Conservation (phyloP, 2,888 invertebrate species). For the Ferrisia virgata region DNA sequence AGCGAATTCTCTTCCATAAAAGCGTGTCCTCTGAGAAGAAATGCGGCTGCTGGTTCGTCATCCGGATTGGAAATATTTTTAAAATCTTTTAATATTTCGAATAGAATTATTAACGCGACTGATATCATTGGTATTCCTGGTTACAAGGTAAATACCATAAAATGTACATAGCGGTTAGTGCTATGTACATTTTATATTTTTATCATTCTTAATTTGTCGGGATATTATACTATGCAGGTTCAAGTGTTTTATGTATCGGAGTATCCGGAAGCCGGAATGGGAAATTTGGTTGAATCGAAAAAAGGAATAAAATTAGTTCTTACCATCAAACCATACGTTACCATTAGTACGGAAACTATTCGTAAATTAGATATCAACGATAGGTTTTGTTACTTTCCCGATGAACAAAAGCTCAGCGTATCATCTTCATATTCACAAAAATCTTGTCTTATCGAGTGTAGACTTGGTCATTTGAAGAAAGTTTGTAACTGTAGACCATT, state of each 20-base stretch:
- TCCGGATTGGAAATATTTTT: conserved; percentile 50
- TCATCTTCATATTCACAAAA: conserved; percentile 49
- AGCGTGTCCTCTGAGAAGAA: conserved; percentile 48
- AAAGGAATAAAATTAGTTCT: conserved; percentile 49
- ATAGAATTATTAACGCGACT: conserved; percentile 48
- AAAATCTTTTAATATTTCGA: conserved; percentile 47
- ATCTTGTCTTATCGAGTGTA: conserved; percentile 51
- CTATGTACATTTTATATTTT: not conserved
- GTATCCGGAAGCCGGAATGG: conserved; percentile 51
- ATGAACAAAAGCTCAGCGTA: conserved; percentile 48
- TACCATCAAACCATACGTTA: conserved; percentile 50
- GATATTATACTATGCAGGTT: too few species aligned
- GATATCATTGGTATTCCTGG: conserved; percentile 48
- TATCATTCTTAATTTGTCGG: not conserved
- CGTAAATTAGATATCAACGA: conserved; percentile 48
- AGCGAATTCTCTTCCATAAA: not conserved
- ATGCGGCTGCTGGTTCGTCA: conserved; percentile 49
- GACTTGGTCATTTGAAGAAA: conserved; percentile 49
- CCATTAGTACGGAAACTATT: conserved; percentile 50
- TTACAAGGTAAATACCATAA: conserved; percentile 47
- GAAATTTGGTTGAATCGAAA: conserved; percentile 48
- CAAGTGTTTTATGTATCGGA: conserved; percentile 50
- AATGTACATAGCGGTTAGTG: not conserved
- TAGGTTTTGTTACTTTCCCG: conserved; percentile 50
- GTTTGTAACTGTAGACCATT: conserved; percentile 51